phyloP scores from a whole-genome alignment of 2,888 invertebrate genomes.

The Tenthredo distinguenda region DNA sequence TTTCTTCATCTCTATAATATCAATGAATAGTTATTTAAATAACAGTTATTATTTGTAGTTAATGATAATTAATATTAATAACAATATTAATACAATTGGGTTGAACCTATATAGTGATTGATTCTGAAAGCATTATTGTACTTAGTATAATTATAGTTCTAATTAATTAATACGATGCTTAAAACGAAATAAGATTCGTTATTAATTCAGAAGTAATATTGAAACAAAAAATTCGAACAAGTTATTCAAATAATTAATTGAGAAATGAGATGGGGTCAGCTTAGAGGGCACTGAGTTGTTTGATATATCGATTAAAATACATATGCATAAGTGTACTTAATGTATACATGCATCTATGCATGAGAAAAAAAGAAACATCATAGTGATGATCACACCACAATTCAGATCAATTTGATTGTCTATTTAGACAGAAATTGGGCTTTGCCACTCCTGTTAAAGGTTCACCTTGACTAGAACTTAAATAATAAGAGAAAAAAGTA shows the following conservation, averaged over 20 bases:
- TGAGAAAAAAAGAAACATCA: background rate
- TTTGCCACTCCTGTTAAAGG: slow-evolving; percentile 55
- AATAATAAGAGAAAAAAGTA: slow-evolving; percentile 65
- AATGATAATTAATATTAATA: slow-evolving; percentile 1
- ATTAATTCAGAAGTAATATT: background rate
- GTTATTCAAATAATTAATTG: background rate
- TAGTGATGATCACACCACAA: slow-evolving; percentile 16
- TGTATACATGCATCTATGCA: background rate
- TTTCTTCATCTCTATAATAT: background rate
- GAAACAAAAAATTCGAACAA: background rate
- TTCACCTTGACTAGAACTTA: slow-evolving; percentile 64
- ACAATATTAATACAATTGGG: background rate
- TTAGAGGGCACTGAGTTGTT: background rate
- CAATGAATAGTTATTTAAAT: background rate
- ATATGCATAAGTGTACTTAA: background rate
- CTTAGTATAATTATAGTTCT: background rate
- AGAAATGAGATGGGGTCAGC: background rate
- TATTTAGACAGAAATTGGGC: slow-evolving; percentile 59
- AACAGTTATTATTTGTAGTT: slow-evolving; percentile 3
- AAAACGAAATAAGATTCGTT: background rate
- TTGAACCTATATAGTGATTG: background rate
- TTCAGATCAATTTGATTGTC: slow-evolving; percentile 66
- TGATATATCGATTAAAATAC: background rate
- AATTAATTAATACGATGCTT: background rate
- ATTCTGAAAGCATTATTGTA: slow-evolving; percentile 1